These are phyloP conservation scores for Timema podura DNA, from an alignment of 2,888 invertebrate species.

Conservation along the genomic window DNA sequence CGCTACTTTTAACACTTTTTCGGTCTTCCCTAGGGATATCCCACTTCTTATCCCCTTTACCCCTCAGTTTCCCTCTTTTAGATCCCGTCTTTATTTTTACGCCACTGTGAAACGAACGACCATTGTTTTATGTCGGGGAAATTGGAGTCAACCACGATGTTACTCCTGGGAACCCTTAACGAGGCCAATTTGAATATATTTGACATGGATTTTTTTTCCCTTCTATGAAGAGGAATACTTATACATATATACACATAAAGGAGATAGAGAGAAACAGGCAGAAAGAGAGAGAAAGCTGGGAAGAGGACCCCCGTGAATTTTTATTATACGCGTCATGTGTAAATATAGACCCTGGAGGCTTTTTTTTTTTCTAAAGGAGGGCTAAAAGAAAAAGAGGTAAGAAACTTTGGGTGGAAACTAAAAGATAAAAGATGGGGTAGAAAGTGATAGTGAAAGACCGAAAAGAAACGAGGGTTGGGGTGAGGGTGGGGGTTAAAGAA, in stretches of 20 bases:
- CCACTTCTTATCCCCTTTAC: neutral
- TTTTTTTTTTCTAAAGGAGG: conserved; percentile 21
- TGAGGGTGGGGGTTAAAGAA: conserved; percentile 17
- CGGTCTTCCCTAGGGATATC: conserved; percentile 10
- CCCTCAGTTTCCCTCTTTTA: neutral
- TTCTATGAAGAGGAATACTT: conserved; percentile 15
- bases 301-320: conserved; percentile 27
- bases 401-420: conserved; percentile 1
- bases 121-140: conserved; percentile 51
- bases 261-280: neutral
- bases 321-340: conserved; percentile 45
- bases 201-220: conserved; percentile 49
- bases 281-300: neutral
- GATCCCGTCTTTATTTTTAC: conserved; percentile 28
- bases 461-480: conserved; percentile 3
- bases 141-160: conserved; percentile 50
- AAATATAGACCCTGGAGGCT: conserved; percentile 45
- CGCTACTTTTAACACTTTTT: neutral
- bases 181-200: conserved; percentile 54
- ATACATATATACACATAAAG: too few species aligned
- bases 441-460: too few species aligned
- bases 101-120: conserved; percentile 33
- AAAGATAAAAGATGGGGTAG: too few species aligned
- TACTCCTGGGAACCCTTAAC: conserved; percentile 38
- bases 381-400: conserved; percentile 18